A percentile compares a stretch with the other conserved stretches of the same genome.
phyloP scores from a whole-genome alignment of 2,888 invertebrate species.

The Apodemia duryi region DNA sequence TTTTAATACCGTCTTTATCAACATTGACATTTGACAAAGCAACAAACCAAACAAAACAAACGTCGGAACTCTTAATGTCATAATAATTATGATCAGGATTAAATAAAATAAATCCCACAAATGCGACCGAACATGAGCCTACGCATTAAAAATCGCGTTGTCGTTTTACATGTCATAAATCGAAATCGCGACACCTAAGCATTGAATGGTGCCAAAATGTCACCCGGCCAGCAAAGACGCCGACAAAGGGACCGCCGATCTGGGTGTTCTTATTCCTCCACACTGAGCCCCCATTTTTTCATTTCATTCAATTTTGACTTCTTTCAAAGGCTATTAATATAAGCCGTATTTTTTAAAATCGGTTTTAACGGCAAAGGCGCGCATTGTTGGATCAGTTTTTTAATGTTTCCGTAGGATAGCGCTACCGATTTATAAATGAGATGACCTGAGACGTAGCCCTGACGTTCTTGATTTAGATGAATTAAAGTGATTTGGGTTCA shows the following conservation, averaged over 20 bases:
- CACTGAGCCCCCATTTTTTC: conserved; percentile 74
- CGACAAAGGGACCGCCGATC: conserved; percentile 71
- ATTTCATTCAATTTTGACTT: conserved; percentile 79
- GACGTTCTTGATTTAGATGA: conserved; percentile 68
- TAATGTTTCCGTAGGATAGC: conserved; percentile 78
- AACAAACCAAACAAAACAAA: neutral
- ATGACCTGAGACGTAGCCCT: conserved; percentile 47
- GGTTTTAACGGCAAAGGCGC: conserved; percentile 67
- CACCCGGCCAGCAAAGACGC: conserved; percentile 70
- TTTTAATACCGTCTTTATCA: neutral
- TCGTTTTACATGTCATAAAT: conserved; percentile 70
- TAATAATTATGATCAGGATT: conserved; percentile 7
- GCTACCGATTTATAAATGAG: conserved; percentile 77
- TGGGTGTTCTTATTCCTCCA: conserved; percentile 73
- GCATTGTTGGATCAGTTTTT: conserved; percentile 70
- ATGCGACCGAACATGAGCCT: conserved; percentile 30
- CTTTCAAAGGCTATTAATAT: conserved; percentile 79
- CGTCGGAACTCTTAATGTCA: neutral
- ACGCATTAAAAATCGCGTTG: conserved; percentile 50
- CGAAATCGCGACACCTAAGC: conserved; percentile 74
- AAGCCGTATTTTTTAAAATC: conserved; percentile 76
- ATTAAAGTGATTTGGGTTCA: conserved; percentile 74
- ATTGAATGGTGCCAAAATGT: conserved; percentile 79
- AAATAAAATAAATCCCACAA: conserved; percentile 23
- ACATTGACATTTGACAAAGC: neutral